Evolutionary conservation across 2,888 invertebrate genomes (phyloP), one percentile per base, ranked within the genome.

Genomic region (Amblyjoppa fuscipennis): DNA sequence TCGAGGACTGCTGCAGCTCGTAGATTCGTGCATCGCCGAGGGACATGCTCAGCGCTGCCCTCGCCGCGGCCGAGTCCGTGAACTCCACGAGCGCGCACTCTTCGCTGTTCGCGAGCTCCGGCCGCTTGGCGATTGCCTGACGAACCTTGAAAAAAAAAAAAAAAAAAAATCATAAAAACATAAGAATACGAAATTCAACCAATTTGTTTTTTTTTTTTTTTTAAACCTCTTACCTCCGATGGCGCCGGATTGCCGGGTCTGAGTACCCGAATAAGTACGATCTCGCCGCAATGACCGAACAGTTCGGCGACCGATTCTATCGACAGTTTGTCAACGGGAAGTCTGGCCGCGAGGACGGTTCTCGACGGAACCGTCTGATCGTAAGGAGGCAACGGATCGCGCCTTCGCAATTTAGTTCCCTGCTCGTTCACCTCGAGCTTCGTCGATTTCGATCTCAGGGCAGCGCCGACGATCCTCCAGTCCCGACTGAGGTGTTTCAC

Each of bases 401-500:
- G 95, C 77, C 99, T 96, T 20, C 98, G 95, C 70, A 99, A 95
- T 93, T 99, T 99, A 0, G 98, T 99, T 34, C 98, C 98, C 85
- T 97, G 96, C 85, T 98, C 97, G 94, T 99, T 99, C 73, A 99
- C 97, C 94, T 98, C 97, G 88, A 99, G 95, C 90, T 97, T 97
- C 25, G 96, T 96, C 2, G 96, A 96, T 59, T 97, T 98, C 56
- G 96, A 95, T 89, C 96, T 96, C 87, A 99, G 95, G 49, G 98
- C 98, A 91, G 97, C 96, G 0, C 98, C 98, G 11, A 99, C 98
- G 31, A 98, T 97, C 87, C 98, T 96, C 98, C 98, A 99, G 93
- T 99, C 99, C 93, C 98, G 98, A 16, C 98, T 98, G 82, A 99
- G 95, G 92, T 98, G 98, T 91, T 99, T 99, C 64, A 99, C 98